A percentile compares a stretch with the other conserved stretches of the same genome.
phyloP scores from a whole-genome alignment of 2,888 invertebrate genomes.

The Ichneumoninae sp. region DNA sequence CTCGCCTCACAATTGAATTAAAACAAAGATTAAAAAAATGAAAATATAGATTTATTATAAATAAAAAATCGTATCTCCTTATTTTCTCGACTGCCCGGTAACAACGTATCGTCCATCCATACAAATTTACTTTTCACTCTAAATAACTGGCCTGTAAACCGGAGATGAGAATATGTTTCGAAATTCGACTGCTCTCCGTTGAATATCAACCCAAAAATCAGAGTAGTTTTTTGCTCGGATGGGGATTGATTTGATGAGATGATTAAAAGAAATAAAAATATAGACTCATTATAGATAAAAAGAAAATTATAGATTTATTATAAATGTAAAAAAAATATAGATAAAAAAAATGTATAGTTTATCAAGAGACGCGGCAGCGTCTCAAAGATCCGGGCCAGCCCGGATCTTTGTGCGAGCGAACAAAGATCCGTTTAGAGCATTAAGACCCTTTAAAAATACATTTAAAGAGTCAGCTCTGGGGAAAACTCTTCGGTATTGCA shows the following conservation, averaged over 20 bases:
- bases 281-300: no score
- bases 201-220: background rate
- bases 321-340: background rate
- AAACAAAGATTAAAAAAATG: background rate
- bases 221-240: background rate
- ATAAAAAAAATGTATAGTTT: no score
- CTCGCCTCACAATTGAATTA: background rate
- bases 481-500: no score
- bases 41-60: background rate
- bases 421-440: no score
- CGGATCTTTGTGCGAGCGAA: no score
- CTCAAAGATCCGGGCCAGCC: no score
- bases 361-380: no score
- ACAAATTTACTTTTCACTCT: constrained; percentile 44
- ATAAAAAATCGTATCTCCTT: constrained; percentile 16
- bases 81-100: constrained; percentile 18
- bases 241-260: background rate
- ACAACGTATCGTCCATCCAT: constrained; percentile 13
- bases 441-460: no score
- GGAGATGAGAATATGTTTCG: background rate
- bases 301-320: no score
- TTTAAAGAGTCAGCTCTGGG: no score
- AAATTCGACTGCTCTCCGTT: background rate
- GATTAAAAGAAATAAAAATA: background rate
- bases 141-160: constrained; percentile 16